These are phyloP conservation scores for Xanthia togata DNA, from an alignment of 2,888 invertebrate species.

Conservation along the genomic window DNA sequence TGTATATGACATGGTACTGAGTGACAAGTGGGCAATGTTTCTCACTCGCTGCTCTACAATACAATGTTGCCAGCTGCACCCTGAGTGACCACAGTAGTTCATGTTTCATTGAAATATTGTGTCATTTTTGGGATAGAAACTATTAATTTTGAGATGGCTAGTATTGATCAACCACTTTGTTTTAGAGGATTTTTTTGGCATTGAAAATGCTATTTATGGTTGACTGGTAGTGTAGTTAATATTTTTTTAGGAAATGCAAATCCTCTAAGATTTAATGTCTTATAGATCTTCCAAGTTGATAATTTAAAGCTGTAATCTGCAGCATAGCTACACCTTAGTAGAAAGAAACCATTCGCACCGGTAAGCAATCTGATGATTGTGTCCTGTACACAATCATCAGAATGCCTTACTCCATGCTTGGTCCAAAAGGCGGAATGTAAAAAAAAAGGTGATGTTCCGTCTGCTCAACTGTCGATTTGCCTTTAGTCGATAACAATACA, in stretches of 20 bases:
- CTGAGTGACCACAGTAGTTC: slow-evolving; percentile 13
- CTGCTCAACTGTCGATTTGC: too few relatives aligned
- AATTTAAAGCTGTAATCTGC: background rate
- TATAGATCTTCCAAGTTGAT: slow-evolving; percentile 6
- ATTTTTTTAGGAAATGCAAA: background rate
- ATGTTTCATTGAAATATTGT: slow-evolving; percentile 1
- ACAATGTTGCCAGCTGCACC: slow-evolving; percentile 14
- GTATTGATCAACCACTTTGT: background rate
- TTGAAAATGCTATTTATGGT: background rate
- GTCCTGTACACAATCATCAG: too few relatives aligned
- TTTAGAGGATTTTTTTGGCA: background rate
- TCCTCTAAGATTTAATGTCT: background rate
- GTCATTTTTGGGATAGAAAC: background rate
- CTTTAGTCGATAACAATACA: too few relatives aligned
- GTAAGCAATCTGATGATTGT: background rate
- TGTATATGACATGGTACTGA: background rate
- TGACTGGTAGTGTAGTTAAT: background rate
- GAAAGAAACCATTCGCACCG: background rate
- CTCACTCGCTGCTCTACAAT: background rate
- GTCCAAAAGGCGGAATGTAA: background rate
- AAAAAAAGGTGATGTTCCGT: background rate
- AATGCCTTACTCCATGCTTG: too few relatives aligned
- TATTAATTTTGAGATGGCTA: background rate
- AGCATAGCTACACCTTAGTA: background rate
- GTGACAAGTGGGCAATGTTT: background rate